phyloP scores from a whole-genome alignment of 2,797 vertebrate species.

The Peromyscus aztecus region DNA sequence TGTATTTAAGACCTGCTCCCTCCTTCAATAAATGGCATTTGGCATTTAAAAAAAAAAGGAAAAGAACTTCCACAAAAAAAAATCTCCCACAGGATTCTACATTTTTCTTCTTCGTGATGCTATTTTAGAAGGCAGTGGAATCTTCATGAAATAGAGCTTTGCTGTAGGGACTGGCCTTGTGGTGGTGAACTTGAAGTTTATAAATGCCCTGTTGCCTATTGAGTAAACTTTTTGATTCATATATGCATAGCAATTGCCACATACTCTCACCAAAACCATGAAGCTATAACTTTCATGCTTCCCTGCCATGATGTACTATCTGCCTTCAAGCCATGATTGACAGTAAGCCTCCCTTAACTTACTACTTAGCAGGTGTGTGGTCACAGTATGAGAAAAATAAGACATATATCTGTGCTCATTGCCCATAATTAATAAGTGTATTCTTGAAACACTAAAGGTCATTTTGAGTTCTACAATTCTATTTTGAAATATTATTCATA shows the following conservation, averaged over 20 bases:
- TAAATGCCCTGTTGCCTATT: neutral
- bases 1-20: too few species aligned
- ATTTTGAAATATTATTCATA: slow-evolving; percentile 8
- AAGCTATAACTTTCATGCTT: neutral
- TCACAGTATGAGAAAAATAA: neutral
- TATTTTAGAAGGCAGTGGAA: neutral
- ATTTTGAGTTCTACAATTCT: neutral
- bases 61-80: neutral
- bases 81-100: neutral
- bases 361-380: neutral
- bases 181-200: neutral
- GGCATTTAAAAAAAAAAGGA: too few species aligned
- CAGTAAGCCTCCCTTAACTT: neutral
- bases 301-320: neutral
- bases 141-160: neutral
- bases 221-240: too few species aligned
- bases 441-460: neutral
- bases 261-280: neutral
- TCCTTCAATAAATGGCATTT: too few species aligned
- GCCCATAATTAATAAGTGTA: neutral
- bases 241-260: too few species aligned
- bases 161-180: too few species aligned
- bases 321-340: neutral
- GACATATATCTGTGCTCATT: neutral
- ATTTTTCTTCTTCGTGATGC: neutral